phyloP scores from a whole-genome alignment of 2,113 vertebrate species.

The Pseudonaja textilis region DNA sequence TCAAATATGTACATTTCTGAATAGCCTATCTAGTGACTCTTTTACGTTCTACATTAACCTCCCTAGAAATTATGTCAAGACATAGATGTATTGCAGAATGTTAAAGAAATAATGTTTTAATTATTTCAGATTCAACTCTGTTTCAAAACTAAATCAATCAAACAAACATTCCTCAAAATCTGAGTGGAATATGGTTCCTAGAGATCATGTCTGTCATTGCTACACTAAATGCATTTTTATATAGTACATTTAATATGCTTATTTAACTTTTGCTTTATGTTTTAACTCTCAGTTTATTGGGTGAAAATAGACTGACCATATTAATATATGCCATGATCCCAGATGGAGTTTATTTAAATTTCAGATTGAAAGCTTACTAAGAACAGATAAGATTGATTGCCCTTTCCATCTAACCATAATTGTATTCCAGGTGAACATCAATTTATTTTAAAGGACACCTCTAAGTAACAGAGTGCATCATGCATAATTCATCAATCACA shows the following conservation, averaged over 20 bases:
- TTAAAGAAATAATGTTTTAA: background rate
- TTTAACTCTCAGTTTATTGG: conserved; percentile 64
- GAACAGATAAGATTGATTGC: conserved; percentile 82
- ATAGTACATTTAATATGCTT: conserved; percentile 45
- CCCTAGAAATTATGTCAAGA: background rate
- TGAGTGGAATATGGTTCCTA: background rate
- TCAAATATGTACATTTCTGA: background rate
- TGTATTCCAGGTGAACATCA: conserved; percentile 87
- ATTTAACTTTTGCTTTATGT: conserved; percentile 65
- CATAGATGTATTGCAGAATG: background rate
- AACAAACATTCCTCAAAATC: background rate
- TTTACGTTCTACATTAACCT: background rate
- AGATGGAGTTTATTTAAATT: conserved; percentile 78
- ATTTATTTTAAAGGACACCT: conserved; percentile 85
- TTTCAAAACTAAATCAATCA: conserved; percentile 18
- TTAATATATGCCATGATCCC: conserved; percentile 71
- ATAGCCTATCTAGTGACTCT: conserved; percentile 13
- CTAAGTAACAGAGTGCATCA: conserved; percentile 79
- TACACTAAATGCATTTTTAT: conserved; percentile 35
- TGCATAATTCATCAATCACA: conserved; percentile 82
- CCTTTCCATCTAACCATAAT: conserved; percentile 79
- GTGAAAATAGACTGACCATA: conserved; percentile 66
- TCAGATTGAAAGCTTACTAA: conserved; percentile 76
- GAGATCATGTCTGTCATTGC: conserved; percentile 29
- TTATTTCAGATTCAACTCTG: background rate